Percentiles rank a stretch among this genome's conserved stretches.
Evolutionary conservation across 2,888 invertebrate species (phyloP).

Genomic region (Marronus borbonicus): DNA sequence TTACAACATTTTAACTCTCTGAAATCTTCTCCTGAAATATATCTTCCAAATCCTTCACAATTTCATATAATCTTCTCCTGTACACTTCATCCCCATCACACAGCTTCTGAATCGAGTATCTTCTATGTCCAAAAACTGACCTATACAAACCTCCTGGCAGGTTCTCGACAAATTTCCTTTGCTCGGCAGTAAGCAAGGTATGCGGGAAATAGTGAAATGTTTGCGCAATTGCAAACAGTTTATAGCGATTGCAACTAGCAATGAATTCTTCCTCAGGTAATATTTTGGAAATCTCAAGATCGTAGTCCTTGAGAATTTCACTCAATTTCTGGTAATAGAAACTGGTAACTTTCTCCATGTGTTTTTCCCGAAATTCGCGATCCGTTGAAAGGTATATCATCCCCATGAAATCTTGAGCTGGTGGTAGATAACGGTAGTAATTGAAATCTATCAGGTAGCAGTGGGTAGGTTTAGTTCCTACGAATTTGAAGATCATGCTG

Average conservation of each 20-base stretch:
- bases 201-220: background rate
- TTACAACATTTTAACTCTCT: too few relatives aligned
- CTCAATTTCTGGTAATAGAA: background rate
- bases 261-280: background rate
- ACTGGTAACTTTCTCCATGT: background rate
- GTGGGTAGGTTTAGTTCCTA: background rate
- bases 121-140: too few relatives aligned
- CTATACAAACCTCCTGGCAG: too few relatives aligned
- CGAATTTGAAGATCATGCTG: background rate
- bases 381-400: background rate
- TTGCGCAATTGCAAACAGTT: background rate
- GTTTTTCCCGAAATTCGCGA: background rate
- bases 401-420: constrained; percentile 1
- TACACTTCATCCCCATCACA: too few relatives aligned
- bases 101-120: too few relatives aligned
- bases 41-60: too few relatives aligned
- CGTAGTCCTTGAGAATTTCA: background rate
- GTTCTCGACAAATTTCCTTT: too few relatives aligned
- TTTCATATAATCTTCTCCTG: too few relatives aligned
- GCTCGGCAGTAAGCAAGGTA: too few relatives aligned
- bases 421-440: background rate
- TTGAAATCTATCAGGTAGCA: background rate
- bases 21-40: too few relatives aligned
- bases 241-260: background rate
- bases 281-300: background rate